Base-by-base conservation (phyloP, 2,888 invertebrate genomes). In the Eubasilissa splendida region DNA sequence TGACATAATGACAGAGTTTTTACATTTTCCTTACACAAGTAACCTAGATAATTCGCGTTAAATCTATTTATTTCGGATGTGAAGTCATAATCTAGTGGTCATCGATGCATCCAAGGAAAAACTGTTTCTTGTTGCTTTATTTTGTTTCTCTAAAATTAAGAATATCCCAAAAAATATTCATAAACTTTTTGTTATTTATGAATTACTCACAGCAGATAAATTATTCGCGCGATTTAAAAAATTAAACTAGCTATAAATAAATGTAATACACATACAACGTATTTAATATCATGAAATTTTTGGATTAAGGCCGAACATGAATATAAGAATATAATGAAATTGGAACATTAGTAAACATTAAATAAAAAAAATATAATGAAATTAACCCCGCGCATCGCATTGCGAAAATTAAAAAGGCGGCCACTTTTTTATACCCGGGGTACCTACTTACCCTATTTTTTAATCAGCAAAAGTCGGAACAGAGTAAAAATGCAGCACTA, bases 401-500 rank as follows among this genome's bases (percentile, higher is more conserved):
- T 76, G 65, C 65, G 60, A 78, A 78, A 71, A 65, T 78, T 58
- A 63, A 68, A 59, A 78, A 65, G 31, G 65, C 56, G 56, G 60
- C 63, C 74, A 71, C 52, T 73, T 73, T 74, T 56, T 74, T 54
- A 65, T 50, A 54, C 79, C 75, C 59, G 66, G 68, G 75, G 75
- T 79, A 56, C 58, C 52, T 68, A 60, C 58, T 76, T 73, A 58
- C 63, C 77, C 60, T 80, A 77, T 79, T 80, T 82, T 82, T 82
- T 82, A 82, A 82, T 82, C 80, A 82, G 31, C 74, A 71, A 50
- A 53, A 54, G 56, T 68, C 58, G 71, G 76, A 80, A 79, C 80
- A 53, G 73, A 73, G 74, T 56, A 58, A 73, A 71, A 82, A 60
- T 78, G 75, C 77, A 81, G 68, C 50, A 58, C 63, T 59, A 63